These are phyloP conservation scores for Pseudois nayaur DNA, from an alignment of 2,113 vertebrate genomes.

Conservation along the genomic window DNA sequence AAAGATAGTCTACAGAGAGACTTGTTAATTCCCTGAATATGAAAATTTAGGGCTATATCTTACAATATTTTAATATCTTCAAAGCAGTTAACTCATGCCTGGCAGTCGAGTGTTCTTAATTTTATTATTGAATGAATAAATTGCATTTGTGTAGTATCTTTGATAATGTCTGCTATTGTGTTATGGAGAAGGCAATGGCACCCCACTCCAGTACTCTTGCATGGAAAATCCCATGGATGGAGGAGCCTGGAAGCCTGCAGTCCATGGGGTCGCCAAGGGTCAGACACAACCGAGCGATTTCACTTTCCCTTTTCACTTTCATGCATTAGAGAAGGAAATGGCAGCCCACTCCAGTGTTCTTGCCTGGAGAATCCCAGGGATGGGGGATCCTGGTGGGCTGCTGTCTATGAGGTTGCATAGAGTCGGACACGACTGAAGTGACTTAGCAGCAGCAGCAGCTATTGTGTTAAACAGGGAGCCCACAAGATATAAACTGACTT, in stretches of 20 bases:
- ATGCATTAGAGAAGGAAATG: no score
- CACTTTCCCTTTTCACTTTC: no score
- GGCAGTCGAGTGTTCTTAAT: background rate
- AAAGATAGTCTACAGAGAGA: background rate
- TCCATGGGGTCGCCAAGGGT: accelerated
- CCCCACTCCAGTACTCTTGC: no score
- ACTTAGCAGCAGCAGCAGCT: no score
- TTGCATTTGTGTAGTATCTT: background rate
- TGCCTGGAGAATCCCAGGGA: no score
- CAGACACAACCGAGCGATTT: no score
- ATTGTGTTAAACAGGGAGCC: background rate
- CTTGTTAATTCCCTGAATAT: background rate
- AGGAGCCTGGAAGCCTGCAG: no score
- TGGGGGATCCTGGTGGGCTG: no score
- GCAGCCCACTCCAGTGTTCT: no score
- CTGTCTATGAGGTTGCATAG: accelerated
- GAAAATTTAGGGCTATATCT: background rate
- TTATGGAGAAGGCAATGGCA: no score
- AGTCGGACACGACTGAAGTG: no score
- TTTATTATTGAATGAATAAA: background rate
- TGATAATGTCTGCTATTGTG: background rate
- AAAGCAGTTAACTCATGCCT: background rate
- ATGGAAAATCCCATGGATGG: no score
- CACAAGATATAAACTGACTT: background rate
- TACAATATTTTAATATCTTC: background rate